Conservation (phyloP, 1,140 invertebrate species). For the Scaptomyza graminum region DNA sequence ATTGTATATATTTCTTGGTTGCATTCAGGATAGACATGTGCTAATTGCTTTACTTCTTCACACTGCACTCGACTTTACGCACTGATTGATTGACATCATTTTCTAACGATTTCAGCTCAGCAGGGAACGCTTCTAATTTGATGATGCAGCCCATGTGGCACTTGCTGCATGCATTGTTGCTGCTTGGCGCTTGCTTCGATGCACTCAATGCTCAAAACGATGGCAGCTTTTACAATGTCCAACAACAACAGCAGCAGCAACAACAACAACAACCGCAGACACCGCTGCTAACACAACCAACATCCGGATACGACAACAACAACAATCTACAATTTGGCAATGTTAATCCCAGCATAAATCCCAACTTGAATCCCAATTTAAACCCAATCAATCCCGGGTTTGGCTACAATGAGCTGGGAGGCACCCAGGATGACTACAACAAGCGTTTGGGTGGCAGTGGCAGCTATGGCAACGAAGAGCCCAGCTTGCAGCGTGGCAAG, state of each 20-base stretch:
- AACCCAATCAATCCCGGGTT: slow-evolving; percentile 13
- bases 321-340: slow-evolving; percentile 35
- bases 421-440: slow-evolving; percentile 56
- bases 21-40: slow-evolving; percentile 22
- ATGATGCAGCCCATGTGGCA: slow-evolving; percentile 63
- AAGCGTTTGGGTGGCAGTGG: slow-evolving; percentile 45
- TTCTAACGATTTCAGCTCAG: slow-evolving; percentile 24
- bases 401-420: slow-evolving; percentile 60
- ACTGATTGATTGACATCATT: slow-evolving; percentile 35
- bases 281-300: slow-evolving; percentile 24
- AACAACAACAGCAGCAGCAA: slow-evolving; percentile 42
- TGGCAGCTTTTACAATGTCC: slow-evolving; percentile 55
- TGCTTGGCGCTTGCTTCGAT: slow-evolving; percentile 16
- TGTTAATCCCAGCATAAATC: slow-evolving; percentile 14
- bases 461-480: slow-evolving; percentile 55
- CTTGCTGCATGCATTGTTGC: slow-evolving; percentile 45
- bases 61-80: slow-evolving; percentile 21
- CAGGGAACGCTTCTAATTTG: slow-evolving; percentile 9
- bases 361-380: slow-evolving; percentile 31
- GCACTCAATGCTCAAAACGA: slow-evolving; percentile 50
- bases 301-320: slow-evolving; percentile 40
- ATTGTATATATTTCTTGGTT: slow-evolving; percentile 1
- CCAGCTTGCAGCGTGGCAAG: slow-evolving; percentile 65
- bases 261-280: slow-evolving; percentile 35
- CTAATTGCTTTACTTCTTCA: slow-evolving; percentile 34